Evolutionary conservation across 2,797 vertebrate species (phyloP), one percentile per base, ranked within the genome.

Genomic region (Sebastes baramenuke): DNA sequence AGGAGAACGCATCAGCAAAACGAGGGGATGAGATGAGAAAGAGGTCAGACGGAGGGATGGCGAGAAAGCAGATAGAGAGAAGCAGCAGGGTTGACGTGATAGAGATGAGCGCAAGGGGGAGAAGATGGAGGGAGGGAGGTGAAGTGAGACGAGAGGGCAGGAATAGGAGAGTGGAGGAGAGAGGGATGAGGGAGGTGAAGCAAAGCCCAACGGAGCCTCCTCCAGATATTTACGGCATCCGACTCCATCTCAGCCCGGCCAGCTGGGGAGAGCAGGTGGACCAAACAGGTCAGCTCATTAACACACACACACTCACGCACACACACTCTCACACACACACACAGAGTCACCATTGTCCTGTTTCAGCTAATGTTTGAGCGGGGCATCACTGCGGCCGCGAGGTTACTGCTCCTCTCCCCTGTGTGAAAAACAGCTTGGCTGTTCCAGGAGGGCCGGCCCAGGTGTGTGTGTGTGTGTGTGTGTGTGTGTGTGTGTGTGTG

Each of bases 221-320:
- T 89, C 84, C 75, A 88, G 93, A 94, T 94, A 94, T 94, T 94
- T 94, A 93, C 81, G 64, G 91, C 93, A 90, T 77, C 83, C 49
- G 77, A 89, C 85, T 94, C 87, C 82, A 90, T 88, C 92, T 91
- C 90, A 87, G 87, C 79, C 88, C 55, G 83, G 86, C 90, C 93
- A 95, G 91, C 92, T 94, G 93, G 91, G 90, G 90, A 93, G 91
- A 95, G 93, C 95, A 95, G 94, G 94, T 95, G 94, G 93, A 93
- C 88, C 92, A 92, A 92, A 88, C 88, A 93, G 95, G 95, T 94
- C 95, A 95, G 79, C 92, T 95, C 94, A 94, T 95, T 95, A 94
- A 95, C 93, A 93, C 93, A 93, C 89, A 84, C 89, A 77, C 87
- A 85, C 86, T 46, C 77, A 72, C 75, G 34, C 69, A 67, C 80